Conservation (phyloP, 2,113 vertebrate species). For the Hypomesus transpacificus region DNA sequence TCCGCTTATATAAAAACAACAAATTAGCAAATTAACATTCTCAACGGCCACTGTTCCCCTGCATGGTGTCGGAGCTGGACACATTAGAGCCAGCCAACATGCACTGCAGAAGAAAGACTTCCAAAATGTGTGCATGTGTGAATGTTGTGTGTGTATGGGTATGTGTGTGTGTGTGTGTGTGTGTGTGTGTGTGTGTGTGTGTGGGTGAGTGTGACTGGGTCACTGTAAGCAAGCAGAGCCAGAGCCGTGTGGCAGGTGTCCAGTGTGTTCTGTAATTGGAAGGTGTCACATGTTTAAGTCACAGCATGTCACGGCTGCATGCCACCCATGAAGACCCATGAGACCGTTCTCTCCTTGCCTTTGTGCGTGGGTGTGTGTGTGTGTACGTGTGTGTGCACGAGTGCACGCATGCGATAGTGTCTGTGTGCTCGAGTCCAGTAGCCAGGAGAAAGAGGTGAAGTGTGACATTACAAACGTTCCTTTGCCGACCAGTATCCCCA, state of each 20-base stretch:
- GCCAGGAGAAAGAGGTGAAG: too few relatives aligned
- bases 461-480: too few relatives aligned
- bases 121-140: slow-evolving; percentile 17
- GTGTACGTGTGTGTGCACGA: background rate
- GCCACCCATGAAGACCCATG: slow-evolving; percentile 44
- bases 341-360: background rate
- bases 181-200: slow-evolving; percentile 20
- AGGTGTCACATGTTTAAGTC: slow-evolving; percentile 58
- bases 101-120: slow-evolving; percentile 14
- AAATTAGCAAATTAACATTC: slow-evolving; percentile 75
- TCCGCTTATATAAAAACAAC: slow-evolving; percentile 61
- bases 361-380: background rate
- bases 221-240: slow-evolving; percentile 11
- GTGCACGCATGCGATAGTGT: background rate
- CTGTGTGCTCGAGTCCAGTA: too few relatives aligned
- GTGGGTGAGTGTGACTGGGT: slow-evolving; percentile 16
- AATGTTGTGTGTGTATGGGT: slow-evolving; percentile 19
- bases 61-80: slow-evolving; percentile 52
- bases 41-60: slow-evolving; percentile 50
- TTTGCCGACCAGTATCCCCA: too few relatives aligned
- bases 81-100: slow-evolving; percentile 48
- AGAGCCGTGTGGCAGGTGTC: slow-evolving; percentile 23
- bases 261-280: slow-evolving; percentile 34
- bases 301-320: slow-evolving; percentile 29
- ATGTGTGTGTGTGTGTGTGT: slow-evolving; percentile 2